Evolutionary conservation across 1,140 invertebrate genomes (phyloP).

Genomic region (Gryllus bimaculatus): DNA sequence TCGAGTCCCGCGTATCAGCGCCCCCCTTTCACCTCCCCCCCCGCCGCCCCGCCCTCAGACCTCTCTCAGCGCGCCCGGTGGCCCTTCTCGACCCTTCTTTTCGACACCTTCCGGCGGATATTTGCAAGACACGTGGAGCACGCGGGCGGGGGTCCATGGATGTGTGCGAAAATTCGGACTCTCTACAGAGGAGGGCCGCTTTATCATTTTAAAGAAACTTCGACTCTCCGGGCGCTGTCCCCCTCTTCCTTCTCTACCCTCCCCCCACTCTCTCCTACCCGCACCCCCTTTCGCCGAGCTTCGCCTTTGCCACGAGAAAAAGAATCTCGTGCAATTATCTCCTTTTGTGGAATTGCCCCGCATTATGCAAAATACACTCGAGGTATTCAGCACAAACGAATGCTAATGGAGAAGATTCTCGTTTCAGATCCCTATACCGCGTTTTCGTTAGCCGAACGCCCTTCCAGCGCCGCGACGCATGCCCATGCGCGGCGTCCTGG

Average conservation of each 20-base stretch:
- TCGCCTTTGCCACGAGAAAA: background rate
- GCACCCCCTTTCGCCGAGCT: background rate
- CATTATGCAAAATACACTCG: background rate
- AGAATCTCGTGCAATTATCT: background rate
- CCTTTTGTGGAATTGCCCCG: slow-evolving; percentile 2
- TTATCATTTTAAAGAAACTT: background rate
- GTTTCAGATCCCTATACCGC: background rate
- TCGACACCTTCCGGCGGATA: too few species aligned
- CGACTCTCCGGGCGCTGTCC: background rate
- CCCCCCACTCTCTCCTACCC: background rate
- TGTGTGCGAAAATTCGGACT: too few species aligned
- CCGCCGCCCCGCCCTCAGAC: too few species aligned
- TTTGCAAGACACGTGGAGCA: too few species aligned
- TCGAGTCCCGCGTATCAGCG: too few species aligned
- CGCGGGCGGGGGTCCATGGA: too few species aligned
- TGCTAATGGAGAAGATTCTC: background rate
- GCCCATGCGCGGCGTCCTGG: background rate
- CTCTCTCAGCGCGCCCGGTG: too few species aligned
- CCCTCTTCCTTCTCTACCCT: background rate
- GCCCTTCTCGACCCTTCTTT: too few species aligned
- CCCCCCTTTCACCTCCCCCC: too few species aligned
- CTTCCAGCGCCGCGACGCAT: background rate
- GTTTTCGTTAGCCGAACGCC: background rate
- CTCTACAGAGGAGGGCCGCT: background rate
- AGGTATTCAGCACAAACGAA: background rate